phyloP scores from a whole-genome alignment of 2,888 invertebrate species.

The Thumatha senex region DNA sequence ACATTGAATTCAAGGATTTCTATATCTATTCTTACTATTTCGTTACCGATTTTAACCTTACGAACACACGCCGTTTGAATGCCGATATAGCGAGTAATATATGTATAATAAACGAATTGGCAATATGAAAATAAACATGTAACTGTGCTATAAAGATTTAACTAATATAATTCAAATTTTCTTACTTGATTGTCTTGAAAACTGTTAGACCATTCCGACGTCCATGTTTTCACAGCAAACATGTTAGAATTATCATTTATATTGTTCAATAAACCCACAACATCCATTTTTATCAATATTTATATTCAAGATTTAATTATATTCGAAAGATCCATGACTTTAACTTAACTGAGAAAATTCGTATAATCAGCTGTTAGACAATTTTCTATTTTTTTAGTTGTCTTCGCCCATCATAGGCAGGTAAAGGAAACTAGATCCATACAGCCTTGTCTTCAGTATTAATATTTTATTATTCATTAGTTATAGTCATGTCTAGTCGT shows the following conservation, averaged over 20 bases:
- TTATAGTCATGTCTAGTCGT: no score
- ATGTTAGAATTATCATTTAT: conserved; percentile 75
- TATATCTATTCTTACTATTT: conserved; percentile 32
- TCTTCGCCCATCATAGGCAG: no score
- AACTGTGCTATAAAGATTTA: conserved; percentile 14
- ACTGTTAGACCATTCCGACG: conserved; percentile 74
- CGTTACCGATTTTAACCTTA: conserved; percentile 22
- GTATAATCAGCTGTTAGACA: conserved; percentile 56
- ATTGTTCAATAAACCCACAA: conserved; percentile 72
- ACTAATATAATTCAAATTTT: conserved; percentile 45
- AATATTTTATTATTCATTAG: no score
- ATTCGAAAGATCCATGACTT: conserved; percentile 33
- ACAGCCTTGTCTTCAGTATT: no score
- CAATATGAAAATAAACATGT: not conserved
- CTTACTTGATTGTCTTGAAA: conserved; percentile 79
- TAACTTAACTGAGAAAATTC: conserved; percentile 27
- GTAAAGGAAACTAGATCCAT: no score
- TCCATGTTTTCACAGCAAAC: conserved; percentile 79
- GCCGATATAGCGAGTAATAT: not conserved
- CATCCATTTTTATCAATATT: conserved; percentile 64
- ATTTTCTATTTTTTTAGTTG: no score
- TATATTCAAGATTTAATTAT: conserved; percentile 19
- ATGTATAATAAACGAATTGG: not conserved
- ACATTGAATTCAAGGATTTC: conserved; percentile 55
- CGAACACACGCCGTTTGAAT: conserved; percentile 4